A percentile compares a stretch with the other conserved stretches of the same genome.
These are phyloP conservation scores for Plodia interpunctella DNA, from an alignment of 1,140 invertebrate species.

Conservation along the genomic window DNA sequence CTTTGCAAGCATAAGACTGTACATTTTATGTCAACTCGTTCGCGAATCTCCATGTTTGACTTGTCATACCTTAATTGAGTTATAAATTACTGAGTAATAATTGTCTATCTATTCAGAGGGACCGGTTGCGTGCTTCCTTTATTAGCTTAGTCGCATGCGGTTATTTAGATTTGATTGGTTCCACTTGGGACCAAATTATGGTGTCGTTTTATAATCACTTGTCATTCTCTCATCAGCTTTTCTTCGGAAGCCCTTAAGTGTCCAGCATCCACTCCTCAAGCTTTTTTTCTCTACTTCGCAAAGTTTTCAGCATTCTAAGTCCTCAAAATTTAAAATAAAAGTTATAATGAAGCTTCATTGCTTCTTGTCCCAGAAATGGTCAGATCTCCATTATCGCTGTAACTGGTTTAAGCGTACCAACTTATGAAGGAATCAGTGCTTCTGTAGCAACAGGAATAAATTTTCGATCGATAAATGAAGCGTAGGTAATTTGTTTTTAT, in stretches of 20 bases:
- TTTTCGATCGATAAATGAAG: constrained; percentile 60
- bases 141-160: constrained; percentile 56
- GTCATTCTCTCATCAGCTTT: too few relatives aligned
- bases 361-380: too few relatives aligned
- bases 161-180: constrained; percentile 24
- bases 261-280: too few relatives aligned
- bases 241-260: too few relatives aligned
- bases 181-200: background rate
- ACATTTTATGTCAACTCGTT: background rate
- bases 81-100: constrained; percentile 9
- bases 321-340: too few relatives aligned
- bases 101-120: constrained; percentile 17
- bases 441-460: background rate
- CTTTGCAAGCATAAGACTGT: too few relatives aligned
- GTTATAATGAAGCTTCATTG: too few relatives aligned
- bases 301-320: too few relatives aligned
- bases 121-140: constrained; percentile 44
- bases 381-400: too few relatives aligned
- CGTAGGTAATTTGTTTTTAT: constrained; percentile 64
- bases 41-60: background rate
- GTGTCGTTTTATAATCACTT: too few relatives aligned
- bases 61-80: constrained; percentile 4
- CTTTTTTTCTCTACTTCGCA: too few relatives aligned
- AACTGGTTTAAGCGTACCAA: too few relatives aligned
- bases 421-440: background rate